Evolutionary conservation across 2,113 vertebrate genomes (phyloP).

Genomic region (Spheniscus mendiculus): DNA sequence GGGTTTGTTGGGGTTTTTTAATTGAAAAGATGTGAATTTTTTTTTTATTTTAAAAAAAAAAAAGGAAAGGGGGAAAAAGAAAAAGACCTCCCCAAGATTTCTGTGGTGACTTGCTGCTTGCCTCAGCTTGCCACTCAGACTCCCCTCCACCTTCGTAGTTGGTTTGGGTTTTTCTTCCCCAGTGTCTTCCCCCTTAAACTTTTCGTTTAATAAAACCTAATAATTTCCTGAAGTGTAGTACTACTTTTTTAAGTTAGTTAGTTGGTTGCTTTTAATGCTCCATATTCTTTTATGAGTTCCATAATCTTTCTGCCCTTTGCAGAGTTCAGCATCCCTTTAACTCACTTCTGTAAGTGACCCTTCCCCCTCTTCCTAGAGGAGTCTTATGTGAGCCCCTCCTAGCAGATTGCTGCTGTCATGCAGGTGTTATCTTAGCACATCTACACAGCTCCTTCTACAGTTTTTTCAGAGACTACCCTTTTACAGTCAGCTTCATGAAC

Average conservation of each 20-base stretch:
- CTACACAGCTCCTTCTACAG: not conserved
- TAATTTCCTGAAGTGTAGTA: not conserved
- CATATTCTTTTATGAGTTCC: not conserved
- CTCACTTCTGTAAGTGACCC: not conserved
- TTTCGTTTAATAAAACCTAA: not conserved
- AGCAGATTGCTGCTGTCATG: not conserved
- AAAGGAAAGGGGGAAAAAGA: fast-evolving
- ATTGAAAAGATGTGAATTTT: not conserved
- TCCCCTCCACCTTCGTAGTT: not conserved
- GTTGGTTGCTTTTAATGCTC: not conserved
- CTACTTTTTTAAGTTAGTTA: not conserved
- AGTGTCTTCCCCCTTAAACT: not conserved
- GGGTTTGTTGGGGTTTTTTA: not conserved
- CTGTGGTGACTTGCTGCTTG: not conserved
- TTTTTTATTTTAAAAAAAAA: not conserved
- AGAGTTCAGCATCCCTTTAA: not conserved
- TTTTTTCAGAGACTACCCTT: not conserved
- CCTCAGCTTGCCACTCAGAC: not conserved
- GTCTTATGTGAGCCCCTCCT: not conserved
- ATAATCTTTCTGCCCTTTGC: not conserved
- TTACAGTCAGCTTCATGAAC: not conserved
- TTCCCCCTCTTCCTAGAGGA: not conserved
- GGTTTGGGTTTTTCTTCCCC: not conserved
- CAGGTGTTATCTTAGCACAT: not conserved
- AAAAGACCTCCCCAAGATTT: not conserved